These are phyloP conservation scores for Nanorana parkeri DNA, from an alignment of 2,113 vertebrate species.

Conservation along the genomic window DNA sequence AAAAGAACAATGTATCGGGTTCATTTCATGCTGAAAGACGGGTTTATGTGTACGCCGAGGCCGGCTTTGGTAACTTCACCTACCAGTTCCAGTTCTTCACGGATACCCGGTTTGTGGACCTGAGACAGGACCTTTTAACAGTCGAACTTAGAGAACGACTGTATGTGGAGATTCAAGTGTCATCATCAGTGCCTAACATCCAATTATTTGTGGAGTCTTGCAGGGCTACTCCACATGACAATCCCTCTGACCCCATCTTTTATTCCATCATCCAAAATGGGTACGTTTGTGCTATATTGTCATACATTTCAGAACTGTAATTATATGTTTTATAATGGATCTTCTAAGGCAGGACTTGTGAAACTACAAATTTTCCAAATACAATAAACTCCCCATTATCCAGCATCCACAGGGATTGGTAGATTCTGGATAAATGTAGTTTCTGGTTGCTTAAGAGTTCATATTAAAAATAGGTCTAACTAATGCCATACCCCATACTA, in stretches of 20 bases:
- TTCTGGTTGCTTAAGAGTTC: too few species aligned
- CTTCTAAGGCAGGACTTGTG: background rate
- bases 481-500: too few species aligned
- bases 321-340: background rate
- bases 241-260: slow-evolving; percentile 63
- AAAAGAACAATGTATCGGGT: slow-evolving; percentile 65
- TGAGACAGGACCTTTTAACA: slow-evolving; percentile 67
- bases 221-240: slow-evolving; percentile 71
- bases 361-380: background rate
- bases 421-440: too few species aligned
- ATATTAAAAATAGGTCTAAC: too few species aligned
- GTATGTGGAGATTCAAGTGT: slow-evolving; percentile 70
- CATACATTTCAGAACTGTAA: too few species aligned
- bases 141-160: slow-evolving; percentile 65
- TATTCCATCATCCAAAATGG: slow-evolving; percentile 72
- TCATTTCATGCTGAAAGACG: slow-evolving; percentile 65
- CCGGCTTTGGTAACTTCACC: slow-evolving; percentile 73
- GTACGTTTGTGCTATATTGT: slow-evolving; percentile 54
- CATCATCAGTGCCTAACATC: slow-evolving; percentile 64
- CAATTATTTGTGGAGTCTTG: slow-evolving; percentile 74
- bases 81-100: slow-evolving; percentile 71
- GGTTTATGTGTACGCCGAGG: slow-evolving; percentile 72
- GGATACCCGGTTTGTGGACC: slow-evolving; percentile 60
- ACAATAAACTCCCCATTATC: background rate
- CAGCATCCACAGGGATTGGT: too few species aligned